A percentile compares a stretch with the other conserved stretches of the same genome.
Evolutionary conservation across 2,797 vertebrate genomes (phyloP).

Genomic region (Enteromius fasciolatus): DNA sequence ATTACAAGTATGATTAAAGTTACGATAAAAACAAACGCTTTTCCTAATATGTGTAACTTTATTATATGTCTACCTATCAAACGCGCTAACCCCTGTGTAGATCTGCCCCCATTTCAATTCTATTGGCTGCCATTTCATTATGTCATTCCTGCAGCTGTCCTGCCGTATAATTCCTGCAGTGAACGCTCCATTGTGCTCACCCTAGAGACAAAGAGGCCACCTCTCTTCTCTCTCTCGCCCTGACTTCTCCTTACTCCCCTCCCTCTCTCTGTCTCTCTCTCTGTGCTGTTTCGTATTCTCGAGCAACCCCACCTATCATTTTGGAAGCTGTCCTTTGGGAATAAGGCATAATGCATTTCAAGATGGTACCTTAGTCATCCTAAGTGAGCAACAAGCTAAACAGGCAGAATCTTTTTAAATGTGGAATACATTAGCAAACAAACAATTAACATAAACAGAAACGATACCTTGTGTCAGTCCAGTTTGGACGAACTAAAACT

Average conservation of each 20-base stretch:
- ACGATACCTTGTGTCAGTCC: slow-evolving; percentile 44
- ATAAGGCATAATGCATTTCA: slow-evolving; percentile 12
- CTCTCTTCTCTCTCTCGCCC: slow-evolving; percentile 51
- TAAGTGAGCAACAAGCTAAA: background rate
- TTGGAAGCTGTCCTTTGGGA: slow-evolving; percentile 32
- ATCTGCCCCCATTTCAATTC: slow-evolving; percentile 53
- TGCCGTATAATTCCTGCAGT: slow-evolving; percentile 67
- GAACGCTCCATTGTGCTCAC: slow-evolving; percentile 71
- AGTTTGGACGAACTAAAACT: slow-evolving; percentile 12
- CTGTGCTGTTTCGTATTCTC: slow-evolving; percentile 30
- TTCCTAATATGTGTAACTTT: background rate
- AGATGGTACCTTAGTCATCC: slow-evolving; percentile 25
- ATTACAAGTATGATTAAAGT: background rate
- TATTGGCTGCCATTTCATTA: slow-evolving; percentile 61
- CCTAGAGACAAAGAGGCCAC: slow-evolving; percentile 67
- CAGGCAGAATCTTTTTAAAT: background rate
- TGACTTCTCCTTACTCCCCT: slow-evolving; percentile 35
- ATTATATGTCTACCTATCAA: slow-evolving; percentile 36
- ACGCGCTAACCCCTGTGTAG: background rate
- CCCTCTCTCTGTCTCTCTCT: slow-evolving; percentile 33
- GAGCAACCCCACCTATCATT: slow-evolving; percentile 40
- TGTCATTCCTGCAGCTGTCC: slow-evolving; percentile 68
- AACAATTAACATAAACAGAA: slow-evolving; percentile 34
- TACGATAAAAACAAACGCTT: background rate
- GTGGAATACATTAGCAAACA: background rate